Evolutionary conservation across 2,888 invertebrate genomes (phyloP).

Genomic region (Ischnura elegans): DNA sequence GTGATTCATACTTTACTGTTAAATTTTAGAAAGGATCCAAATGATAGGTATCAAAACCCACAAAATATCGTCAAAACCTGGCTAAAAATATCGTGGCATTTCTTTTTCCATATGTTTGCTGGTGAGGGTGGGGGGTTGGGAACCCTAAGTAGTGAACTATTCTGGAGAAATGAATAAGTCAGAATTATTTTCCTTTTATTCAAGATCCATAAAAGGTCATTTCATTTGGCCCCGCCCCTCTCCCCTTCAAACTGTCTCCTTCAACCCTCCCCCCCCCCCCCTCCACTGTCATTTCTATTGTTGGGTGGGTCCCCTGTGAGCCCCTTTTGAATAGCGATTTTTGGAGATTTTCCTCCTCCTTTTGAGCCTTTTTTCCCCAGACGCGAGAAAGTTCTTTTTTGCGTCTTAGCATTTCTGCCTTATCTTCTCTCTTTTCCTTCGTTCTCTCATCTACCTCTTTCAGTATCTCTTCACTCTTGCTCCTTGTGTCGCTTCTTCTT

Average conservation of each 20-base stretch:
- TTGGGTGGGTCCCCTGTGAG: not conserved
- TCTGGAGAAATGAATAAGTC: not conserved
- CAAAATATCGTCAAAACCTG: not conserved
- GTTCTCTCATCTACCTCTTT: not conserved
- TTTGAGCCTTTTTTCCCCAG: not conserved
- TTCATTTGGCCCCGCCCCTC: conserved; percentile 13
- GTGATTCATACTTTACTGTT: no score
- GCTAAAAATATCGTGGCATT: not conserved
- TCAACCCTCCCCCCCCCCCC: not conserved
- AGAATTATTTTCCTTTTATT: not conserved
- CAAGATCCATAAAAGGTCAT: conserved; percentile 58
- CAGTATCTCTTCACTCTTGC: not conserved
- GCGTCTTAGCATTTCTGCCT: not conserved
- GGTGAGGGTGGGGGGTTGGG: not conserved
- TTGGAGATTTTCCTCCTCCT: conserved; percentile 50
- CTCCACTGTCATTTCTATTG: not conserved
- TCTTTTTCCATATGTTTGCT: not conserved
- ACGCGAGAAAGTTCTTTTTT: not conserved
- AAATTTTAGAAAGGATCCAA: not conserved
- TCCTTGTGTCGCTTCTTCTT: not conserved
- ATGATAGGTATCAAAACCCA: not conserved
- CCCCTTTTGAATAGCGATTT: conserved; percentile 47
- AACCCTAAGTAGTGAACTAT: not conserved
- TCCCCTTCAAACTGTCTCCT: not conserved
- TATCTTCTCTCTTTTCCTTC: not conserved